Evolutionary conservation across 92 coral and sea anemone genomes (phyloP), one percentile per base, ranked within the genome.

Genomic region (Phenganax subtilis): DNA sequence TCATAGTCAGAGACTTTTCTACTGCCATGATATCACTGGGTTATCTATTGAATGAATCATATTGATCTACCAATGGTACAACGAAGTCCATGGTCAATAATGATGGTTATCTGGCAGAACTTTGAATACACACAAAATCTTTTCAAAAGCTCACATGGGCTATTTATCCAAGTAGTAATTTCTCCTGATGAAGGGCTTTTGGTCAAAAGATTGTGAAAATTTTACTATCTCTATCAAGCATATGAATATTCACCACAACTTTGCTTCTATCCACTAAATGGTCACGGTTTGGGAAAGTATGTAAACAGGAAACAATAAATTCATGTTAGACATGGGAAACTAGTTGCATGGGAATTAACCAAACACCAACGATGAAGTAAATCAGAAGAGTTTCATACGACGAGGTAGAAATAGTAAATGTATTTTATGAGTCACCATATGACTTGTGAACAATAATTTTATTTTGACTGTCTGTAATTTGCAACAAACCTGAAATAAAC

Each of bases 401-500:
- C 12, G 54, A 68, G 29, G 11, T 68, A 17, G 54, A 76, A 56
- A 55, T 6, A 54, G 53, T 56, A 12, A 28, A 8, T 51, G 9
- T 57, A 74, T 57, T 74, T 51, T 29, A 11, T 15, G 37, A 10
- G 16, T 25, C 14, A 10, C n/a, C 47, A 76, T 57, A 6, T 76
- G n/a, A 51, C 81, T 57, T 17, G n/a, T 68, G 53, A 30, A 30
- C 54, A 68, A 68, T 68, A 30, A 68, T 29, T 20, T 30, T 68
- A 68, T 68, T 68, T 68, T 68, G 73, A 27, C 51, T 66, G 51
- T 60, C 28, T 79, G 61, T 54, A 15, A 28, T 27, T 51, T 71
- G 12, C 15, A 54, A 25, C 91, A 69, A 85, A 96, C 99, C 99
- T 96, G 80, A 96, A 87, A 87, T 96, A 96, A 53, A 90, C 90